Percentiles rank a stretch among this genome's conserved stretches.
Evolutionary conservation across 2,797 vertebrate genomes (phyloP).

Genomic region (Dendrocincla tyrannina): DNA sequence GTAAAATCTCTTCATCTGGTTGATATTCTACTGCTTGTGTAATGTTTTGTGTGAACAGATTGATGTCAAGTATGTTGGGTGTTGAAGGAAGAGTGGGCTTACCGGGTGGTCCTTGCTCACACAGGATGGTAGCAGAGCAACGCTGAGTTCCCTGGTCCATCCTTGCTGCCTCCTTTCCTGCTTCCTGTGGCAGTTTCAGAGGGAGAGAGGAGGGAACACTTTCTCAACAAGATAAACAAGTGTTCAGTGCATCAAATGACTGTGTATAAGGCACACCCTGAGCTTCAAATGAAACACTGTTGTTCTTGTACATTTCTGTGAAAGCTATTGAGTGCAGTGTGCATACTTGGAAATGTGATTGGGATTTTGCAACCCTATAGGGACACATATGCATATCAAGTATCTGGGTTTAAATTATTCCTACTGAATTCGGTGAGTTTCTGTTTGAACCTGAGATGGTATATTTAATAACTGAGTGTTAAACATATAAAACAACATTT

Average conservation of each 20-base stretch:
- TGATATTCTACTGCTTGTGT: neutral
- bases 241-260: neutral
- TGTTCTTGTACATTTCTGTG: neutral
- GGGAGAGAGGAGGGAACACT: neutral
- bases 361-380: neutral
- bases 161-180: neutral
- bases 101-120: neutral
- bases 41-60: neutral
- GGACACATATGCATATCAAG: neutral
- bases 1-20: neutral
- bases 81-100: neutral
- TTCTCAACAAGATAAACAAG: neutral
- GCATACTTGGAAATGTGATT: neutral
- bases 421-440: neutral
- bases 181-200: neutral
- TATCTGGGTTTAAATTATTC: neutral
- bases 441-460: neutral
- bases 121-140: fast-evolving
- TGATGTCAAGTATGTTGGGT: neutral
- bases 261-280: neutral
- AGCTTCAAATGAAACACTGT: neutral
- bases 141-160: fast-evolving
- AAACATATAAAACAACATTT: neutral
- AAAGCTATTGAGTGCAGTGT: neutral
- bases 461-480: neutral